Percentiles rank a stretch among this genome's conserved stretches.
These are phyloP conservation scores for Perithous albicinctus DNA, from an alignment of 2,888 invertebrate species.

Conservation along the genomic window DNA sequence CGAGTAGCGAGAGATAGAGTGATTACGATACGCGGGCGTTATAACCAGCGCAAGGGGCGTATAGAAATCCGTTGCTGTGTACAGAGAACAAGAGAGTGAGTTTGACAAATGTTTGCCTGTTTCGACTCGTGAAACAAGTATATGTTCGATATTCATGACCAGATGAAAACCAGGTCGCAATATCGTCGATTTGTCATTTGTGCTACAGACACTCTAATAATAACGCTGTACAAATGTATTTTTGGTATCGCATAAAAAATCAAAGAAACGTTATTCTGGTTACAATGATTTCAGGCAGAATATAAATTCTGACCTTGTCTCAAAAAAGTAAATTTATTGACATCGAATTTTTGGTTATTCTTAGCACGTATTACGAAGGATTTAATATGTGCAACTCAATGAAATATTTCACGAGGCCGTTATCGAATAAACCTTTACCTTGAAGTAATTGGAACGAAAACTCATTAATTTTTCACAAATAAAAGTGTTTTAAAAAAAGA, in stretches of 20 bases:
- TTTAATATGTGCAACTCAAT: conserved; percentile 3
- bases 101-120: conserved; percentile 42
- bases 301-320: conserved; percentile 2
- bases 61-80: background rate
- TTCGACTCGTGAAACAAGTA: background rate
- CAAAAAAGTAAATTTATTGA: conserved; percentile 2
- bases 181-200: background rate
- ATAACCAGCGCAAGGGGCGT: background rate
- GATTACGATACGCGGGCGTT: conserved; percentile 37
- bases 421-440: background rate
- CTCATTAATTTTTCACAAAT: background rate
- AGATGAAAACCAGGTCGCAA: background rate
- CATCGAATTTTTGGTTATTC: conserved; percentile 27
- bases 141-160: background rate
- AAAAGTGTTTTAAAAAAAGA: background rate
- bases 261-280: background rate
- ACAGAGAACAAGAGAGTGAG: background rate
- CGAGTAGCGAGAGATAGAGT: conserved; percentile 29
- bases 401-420: background rate
- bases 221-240: background rate
- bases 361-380: background rate
- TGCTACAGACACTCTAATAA: conserved; percentile 2
- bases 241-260: background rate
- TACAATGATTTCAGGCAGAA: background rate
- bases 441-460: conserved; percentile 19